These are phyloP conservation scores for Saturnia pavonia DNA, from an alignment of 2,888 invertebrate species.

Conservation along the genomic window DNA sequence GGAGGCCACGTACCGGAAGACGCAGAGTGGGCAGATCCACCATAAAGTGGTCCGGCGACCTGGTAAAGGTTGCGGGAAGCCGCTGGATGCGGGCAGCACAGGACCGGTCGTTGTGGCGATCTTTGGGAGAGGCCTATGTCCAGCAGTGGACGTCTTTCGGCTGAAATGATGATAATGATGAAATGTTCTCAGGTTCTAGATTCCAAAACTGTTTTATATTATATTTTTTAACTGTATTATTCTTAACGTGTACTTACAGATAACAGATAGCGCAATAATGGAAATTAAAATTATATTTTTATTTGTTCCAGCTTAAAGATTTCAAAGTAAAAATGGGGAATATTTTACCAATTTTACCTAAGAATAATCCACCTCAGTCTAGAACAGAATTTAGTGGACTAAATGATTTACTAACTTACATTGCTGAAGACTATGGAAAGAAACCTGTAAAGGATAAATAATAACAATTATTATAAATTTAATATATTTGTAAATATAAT, in stretches of 20 bases:
- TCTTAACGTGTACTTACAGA: neutral
- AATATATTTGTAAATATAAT: constrained; percentile 23
- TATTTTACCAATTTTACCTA: constrained; percentile 88
- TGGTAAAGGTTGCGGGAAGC: too few species aligned
- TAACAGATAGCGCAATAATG: constrained; percentile 11
- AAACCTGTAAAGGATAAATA: constrained; percentile 46
- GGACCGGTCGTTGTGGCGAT: too few species aligned
- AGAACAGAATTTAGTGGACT: constrained; percentile 93
- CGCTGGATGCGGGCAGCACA: too few species aligned
- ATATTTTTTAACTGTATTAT: neutral
- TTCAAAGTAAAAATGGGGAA: constrained; percentile 91
- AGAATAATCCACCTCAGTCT: constrained; percentile 89
- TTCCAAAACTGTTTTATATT: too few species aligned
- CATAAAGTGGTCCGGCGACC: too few species aligned
- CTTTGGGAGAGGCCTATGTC: too few species aligned
- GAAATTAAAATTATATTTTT: neutral
- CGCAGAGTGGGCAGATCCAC: too few species aligned
- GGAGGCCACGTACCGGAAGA: too few species aligned
- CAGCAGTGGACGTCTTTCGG: too few species aligned
- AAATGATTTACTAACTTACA: constrained; percentile 91
- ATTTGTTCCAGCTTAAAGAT: constrained; percentile 85
- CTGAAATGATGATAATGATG: too few species aligned
- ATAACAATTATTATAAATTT: constrained; percentile 24
- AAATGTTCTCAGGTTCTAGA: too few species aligned
- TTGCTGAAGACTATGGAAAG: constrained; percentile 82